Conservation (phyloP, 2,797 vertebrate species). For the Poecilia gillii region DNA sequence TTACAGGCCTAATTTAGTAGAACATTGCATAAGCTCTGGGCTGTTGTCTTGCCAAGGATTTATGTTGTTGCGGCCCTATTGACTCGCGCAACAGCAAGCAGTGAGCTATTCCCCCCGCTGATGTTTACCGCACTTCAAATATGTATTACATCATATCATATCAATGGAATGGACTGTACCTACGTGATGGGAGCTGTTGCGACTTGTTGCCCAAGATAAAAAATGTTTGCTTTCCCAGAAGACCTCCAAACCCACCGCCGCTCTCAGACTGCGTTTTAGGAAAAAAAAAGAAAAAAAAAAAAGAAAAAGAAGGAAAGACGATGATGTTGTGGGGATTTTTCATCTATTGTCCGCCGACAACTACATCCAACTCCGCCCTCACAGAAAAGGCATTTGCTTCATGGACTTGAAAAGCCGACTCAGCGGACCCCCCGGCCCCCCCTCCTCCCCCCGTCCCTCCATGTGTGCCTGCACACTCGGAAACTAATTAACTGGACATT, state of each 20-base stretch:
- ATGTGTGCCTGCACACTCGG: conserved; percentile 36
- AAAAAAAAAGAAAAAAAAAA: neutral
- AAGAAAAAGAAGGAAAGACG: conserved; percentile 11
- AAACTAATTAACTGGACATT: conserved; percentile 77
- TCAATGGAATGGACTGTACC: conserved; percentile 60
- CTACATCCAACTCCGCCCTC: conserved; percentile 45
- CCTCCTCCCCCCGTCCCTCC: neutral
- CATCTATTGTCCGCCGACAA: conserved; percentile 65
- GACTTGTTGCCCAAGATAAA: conserved; percentile 61
- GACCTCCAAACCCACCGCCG: conserved; percentile 15
- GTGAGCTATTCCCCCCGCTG: conserved; percentile 61
- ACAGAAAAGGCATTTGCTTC: conserved; percentile 43
- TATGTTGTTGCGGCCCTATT: conserved; percentile 74
- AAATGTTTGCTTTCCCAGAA: conserved; percentile 55
- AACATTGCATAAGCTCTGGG: conserved; percentile 72
- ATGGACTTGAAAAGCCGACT: conserved; percentile 60
- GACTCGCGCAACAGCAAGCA: conserved; percentile 73
- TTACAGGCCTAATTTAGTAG: conserved; percentile 79
- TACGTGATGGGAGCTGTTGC: conserved; percentile 50
- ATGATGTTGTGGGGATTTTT: conserved; percentile 65
- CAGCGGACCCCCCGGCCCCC: conserved; percentile 37
- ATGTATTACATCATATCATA: conserved; percentile 68
- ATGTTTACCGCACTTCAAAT: conserved; percentile 64
- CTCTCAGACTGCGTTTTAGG: conserved; percentile 53
- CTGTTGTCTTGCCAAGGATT: conserved; percentile 75